Evolutionary conservation across 1,140 invertebrate genomes (phyloP).

Genomic region (Pseudomyrmex flavicornis): DNA sequence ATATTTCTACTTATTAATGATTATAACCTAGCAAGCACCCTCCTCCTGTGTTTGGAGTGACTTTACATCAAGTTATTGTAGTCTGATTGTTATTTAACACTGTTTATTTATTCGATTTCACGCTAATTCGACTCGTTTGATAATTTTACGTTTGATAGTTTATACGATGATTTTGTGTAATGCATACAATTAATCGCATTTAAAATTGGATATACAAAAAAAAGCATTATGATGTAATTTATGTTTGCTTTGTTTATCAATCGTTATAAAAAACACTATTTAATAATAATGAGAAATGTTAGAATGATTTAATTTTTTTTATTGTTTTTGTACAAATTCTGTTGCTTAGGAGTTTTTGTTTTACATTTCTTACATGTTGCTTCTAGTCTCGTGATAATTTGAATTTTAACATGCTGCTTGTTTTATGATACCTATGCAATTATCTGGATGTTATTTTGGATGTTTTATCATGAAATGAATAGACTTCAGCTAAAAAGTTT

Average conservation of each 20-base stretch:
- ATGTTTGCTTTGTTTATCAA: neutral
- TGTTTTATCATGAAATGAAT: neutral
- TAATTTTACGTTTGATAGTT: neutral
- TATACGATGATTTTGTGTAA: neutral
- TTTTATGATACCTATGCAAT: neutral
- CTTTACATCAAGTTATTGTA: neutral
- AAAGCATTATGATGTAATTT: neutral
- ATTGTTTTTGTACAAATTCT: neutral
- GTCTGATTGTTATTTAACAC: neutral
- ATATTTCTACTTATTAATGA: neutral
- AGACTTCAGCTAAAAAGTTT: neutral
- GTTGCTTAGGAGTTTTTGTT: neutral
- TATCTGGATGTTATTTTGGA: neutral
- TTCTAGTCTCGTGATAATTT: too few relatives aligned
- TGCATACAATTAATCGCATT: neutral
- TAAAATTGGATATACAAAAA: neutral
- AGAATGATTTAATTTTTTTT: neutral
- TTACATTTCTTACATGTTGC: neutral
- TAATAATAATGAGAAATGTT: neutral
- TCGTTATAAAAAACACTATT: neutral
- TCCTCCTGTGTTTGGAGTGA: neutral
- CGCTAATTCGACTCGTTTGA: too few relatives aligned
- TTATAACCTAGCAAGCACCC: constrained; percentile 53
- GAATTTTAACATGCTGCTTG: neutral
- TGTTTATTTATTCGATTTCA: neutral